phyloP scores from a whole-genome alignment of 2,888 invertebrate species.

The Apantesis nais region DNA sequence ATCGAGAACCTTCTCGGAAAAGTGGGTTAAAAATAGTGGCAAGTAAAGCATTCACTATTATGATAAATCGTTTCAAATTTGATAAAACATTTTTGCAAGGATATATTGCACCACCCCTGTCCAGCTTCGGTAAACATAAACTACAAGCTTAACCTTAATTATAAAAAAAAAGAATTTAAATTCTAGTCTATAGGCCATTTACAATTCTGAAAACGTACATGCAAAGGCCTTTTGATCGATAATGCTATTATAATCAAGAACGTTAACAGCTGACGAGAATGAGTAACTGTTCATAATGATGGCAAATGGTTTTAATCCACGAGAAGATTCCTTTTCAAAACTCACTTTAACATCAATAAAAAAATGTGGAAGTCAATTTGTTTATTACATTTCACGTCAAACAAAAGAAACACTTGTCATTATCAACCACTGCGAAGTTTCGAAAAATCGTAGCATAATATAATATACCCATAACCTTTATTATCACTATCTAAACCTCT shows the following conservation, averaged over 20 bases:
- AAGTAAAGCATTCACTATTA: background rate
- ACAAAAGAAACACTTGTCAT: no score
- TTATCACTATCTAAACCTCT: no score
- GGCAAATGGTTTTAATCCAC: background rate
- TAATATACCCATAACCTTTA: no score
- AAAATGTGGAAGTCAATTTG: no score
- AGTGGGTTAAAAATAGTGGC: background rate
- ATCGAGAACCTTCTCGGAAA: no score
- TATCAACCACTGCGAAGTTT: no score
- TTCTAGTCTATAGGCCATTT: background rate
- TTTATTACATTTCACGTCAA: no score
- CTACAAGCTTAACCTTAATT: background rate
- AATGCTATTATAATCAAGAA: slow-evolving; percentile 2
- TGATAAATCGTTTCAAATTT: background rate
- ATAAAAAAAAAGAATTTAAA: background rate
- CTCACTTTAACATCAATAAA: no score
- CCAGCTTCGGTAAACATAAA: background rate
- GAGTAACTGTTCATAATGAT: background rate
- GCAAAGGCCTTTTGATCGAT: background rate
- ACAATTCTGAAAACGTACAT: background rate
- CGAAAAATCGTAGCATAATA: no score
- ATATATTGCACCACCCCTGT: background rate
- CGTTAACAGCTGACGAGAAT: background rate
- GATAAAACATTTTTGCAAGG: background rate
- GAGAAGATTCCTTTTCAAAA: background rate